A percentile compares a stretch with the other conserved stretches of the same genome.
phyloP scores from a whole-genome alignment of 30 jellyfish, hydroid and myxozoan genomes.

The Aurelia aurita region DNA sequence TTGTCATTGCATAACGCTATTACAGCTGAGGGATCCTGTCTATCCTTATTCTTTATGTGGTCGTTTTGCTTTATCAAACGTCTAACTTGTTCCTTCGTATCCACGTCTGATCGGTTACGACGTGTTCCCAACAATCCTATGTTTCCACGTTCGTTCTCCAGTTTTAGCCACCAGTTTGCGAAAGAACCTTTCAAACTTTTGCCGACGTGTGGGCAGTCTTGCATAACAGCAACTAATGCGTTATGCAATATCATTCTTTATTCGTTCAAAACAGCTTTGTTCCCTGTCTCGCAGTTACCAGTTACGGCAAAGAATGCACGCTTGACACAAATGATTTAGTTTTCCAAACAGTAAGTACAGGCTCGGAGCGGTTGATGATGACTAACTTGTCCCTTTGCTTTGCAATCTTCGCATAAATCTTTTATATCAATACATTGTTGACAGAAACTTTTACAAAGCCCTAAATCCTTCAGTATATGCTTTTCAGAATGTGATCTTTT shows the following conservation, averaged over 20 bases:
- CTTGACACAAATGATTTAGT: background rate
- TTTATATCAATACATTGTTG: background rate
- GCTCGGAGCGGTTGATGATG: constrained; percentile 2
- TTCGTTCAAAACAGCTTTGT: background rate
- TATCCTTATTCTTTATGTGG: constrained; percentile 45
- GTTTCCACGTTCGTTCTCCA: constrained; percentile 38
- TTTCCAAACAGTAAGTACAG: background rate
- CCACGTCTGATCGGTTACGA: constrained; percentile 42
- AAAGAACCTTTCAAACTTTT: constrained; percentile 13
- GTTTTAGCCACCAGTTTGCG: constrained; percentile 37
- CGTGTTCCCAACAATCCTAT: constrained; percentile 25
- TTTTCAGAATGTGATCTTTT: background rate
- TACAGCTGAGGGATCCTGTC: constrained; percentile 64
- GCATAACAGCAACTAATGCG: constrained; percentile 34
- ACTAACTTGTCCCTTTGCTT: background rate
- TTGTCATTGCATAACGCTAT: constrained; percentile 4
- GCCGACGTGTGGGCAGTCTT: constrained; percentile 46
- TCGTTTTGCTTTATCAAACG: constrained; percentile 25
- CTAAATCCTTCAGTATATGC: background rate
- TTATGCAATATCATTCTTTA: constrained; percentile 8
- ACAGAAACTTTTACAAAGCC: background rate
- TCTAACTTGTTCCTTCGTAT: constrained; percentile 6
- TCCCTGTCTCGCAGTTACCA: constrained; percentile 1
- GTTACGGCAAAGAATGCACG: constrained; percentile 5
- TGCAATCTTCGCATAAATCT: constrained; percentile 2